Evolutionary conservation across 2,888 invertebrate species (phyloP), one percentile per base, ranked within the genome.

Genomic region (Rhagonycha fulva): DNA sequence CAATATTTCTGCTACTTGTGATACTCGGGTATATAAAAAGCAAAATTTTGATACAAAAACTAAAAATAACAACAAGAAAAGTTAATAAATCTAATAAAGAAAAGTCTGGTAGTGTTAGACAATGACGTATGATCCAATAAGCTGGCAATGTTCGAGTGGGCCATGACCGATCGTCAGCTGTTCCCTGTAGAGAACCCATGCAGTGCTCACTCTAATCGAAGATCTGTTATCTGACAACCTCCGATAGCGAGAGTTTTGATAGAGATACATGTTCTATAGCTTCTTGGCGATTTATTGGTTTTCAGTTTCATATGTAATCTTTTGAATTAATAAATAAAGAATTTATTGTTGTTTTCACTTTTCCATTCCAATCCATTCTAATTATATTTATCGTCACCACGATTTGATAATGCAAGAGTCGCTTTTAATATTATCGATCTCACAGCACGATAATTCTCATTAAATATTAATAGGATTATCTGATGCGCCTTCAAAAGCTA

Each of bases 151-250:
- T 85, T 86, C 86, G 86, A 86, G 86, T 86, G 86, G 86, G 86
- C 85, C 85, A 86, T 86, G 86, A 86, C 85, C 86, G 86, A 86
- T 86, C 86, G 86, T 86, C 86, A 86, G 86, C 86, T 86, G 86
- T 85, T 84, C 81, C 84, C 85, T 82, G 85, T 84, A 80, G 85
- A 76, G 86, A 83, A 79, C 85, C 82, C 86, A 86, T 84, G 86
- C 86, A 81, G 86, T 80, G 86, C 84, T 82, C 82, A 82, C 85
- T 85, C 85, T 85, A 86, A 86, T 86, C 86, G 86, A 85, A 86
- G 85, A 86, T 86, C 85, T 85, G 85, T 85, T 86, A 85, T 86
- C 86, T 85, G 85, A 84, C 85, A 83, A 83, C 82, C 75, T 70
- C 79, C 80, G 79, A 80, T 80, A 79, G 76, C 71, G 76, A 76